phyloP scores from a whole-genome alignment of 2,888 invertebrate genomes.

The Pterostichus madidus region DNA sequence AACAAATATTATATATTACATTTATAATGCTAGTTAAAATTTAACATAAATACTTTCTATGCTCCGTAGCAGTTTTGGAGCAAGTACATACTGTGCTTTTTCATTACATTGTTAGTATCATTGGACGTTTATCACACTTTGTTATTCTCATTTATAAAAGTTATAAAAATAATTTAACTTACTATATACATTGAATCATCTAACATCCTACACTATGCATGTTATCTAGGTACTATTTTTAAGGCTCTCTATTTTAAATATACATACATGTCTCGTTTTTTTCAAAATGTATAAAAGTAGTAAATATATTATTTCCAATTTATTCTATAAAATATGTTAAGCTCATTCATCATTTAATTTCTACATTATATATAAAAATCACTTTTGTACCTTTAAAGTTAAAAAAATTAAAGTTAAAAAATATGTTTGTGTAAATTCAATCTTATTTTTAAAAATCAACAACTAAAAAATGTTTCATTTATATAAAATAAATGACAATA shows the following conservation, averaged over 20 bases:
- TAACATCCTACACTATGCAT: slow-evolving; percentile 50
- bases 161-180: slow-evolving; percentile 61
- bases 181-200: slow-evolving; percentile 50
- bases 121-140: slow-evolving; percentile 63
- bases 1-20: slow-evolving; percentile 61
- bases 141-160: slow-evolving; percentile 56
- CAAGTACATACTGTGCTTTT: slow-evolving; percentile 58
- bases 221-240: slow-evolving; percentile 51
- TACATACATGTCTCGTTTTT: slow-evolving; percentile 13
- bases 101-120: slow-evolving; percentile 52
- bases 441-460: slow-evolving; percentile 29
- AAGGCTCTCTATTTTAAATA: slow-evolving; percentile 38
- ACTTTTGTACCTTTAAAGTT: slow-evolving; percentile 6
- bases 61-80: slow-evolving; percentile 24
- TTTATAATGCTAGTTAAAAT: slow-evolving; percentile 35
- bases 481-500: slow-evolving; percentile 19
- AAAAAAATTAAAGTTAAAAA: not conserved
- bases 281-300: not conserved
- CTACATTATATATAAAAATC: not conserved
- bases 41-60: slow-evolving; percentile 58
- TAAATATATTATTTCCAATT: slow-evolving; percentile 6
- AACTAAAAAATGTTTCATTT: not conserved
- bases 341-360: not conserved
- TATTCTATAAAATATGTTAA: slow-evolving; percentile 8
- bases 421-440: slow-evolving; percentile 22